These are phyloP conservation scores for Aldrovandia affinis DNA, from an alignment of 2,797 vertebrate genomes.

Conservation along the genomic window DNA sequence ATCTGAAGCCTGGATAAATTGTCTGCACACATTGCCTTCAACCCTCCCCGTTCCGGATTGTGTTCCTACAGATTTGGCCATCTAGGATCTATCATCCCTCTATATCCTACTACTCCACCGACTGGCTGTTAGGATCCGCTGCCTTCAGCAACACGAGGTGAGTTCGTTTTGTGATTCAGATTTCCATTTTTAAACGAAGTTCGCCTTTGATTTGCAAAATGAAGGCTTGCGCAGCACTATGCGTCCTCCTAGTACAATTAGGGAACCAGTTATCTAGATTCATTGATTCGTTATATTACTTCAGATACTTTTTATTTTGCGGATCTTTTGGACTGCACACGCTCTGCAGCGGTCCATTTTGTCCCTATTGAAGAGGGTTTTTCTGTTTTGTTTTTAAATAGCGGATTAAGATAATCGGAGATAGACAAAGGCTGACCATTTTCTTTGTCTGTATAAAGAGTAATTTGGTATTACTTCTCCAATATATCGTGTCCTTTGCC, in stretches of 20 bases:
- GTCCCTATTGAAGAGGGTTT: background rate
- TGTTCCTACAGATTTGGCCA: background rate
- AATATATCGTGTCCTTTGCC: background rate
- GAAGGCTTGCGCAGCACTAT: background rate
- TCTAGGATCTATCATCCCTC: conserved; percentile 12
- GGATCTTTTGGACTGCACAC: background rate
- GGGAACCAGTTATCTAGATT: background rate
- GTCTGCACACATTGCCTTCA: conserved; percentile 9
- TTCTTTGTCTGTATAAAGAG: conserved; percentile 12
- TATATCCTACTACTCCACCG: background rate
- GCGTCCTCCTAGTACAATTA: background rate
- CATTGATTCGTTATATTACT: background rate
- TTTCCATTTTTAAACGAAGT: conserved; percentile 9
- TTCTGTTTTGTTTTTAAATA: background rate
- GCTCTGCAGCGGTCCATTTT: background rate
- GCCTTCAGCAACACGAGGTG: conserved; percentile 69
- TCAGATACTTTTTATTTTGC: conserved; percentile 9
- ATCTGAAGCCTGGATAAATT: conserved; percentile 13
- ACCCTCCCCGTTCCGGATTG: conserved; percentile 19
- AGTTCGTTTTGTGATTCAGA: conserved; percentile 49
- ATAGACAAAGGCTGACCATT: conserved; percentile 4
- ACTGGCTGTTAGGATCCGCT: conserved; percentile 22
- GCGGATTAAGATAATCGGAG: background rate
- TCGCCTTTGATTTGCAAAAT: background rate
- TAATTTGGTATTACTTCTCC: background rate